phyloP scores from a whole-genome alignment of 2,113 vertebrate species.

The Chionodraco myersi region DNA sequence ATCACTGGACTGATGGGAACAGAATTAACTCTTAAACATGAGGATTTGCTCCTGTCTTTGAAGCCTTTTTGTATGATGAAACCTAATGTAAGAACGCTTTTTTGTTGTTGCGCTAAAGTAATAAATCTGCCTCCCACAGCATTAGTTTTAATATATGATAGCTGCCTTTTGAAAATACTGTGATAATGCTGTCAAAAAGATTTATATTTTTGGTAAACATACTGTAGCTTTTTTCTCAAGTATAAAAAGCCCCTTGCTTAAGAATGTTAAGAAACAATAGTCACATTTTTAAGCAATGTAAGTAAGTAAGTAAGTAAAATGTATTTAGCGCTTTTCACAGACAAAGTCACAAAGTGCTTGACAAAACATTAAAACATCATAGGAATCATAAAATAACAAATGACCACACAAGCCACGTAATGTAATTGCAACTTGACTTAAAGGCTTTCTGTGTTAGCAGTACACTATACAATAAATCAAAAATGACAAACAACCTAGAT shows the following conservation, averaged over 20 bases:
- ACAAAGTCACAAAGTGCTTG: too few species aligned
- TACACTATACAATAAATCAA: not conserved
- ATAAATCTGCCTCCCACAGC: slow-evolving; percentile 1
- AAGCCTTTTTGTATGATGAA: slow-evolving; percentile 46
- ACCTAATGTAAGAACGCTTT: slow-evolving; percentile 28
- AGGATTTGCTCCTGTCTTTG: slow-evolving; percentile 28
- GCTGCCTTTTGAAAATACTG: slow-evolving; percentile 26
- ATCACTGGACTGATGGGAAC: slow-evolving; percentile 31
- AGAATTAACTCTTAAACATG: slow-evolving; percentile 19
- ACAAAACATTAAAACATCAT: too few species aligned
- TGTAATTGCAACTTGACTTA: not conserved
- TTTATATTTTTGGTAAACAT: slow-evolving; percentile 13
- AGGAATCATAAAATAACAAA: too few species aligned
- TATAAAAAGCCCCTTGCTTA: not conserved
- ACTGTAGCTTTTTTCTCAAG: not conserved
- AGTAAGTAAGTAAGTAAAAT: too few species aligned
- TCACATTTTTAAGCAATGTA: too few species aligned
- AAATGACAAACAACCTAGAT: not conserved
- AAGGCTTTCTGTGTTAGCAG: not conserved
- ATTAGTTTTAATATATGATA: slow-evolving; percentile 40
- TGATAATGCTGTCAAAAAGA: slow-evolving; percentile 6
- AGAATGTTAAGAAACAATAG: not conserved
- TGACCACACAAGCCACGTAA: too few species aligned
- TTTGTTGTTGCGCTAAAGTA: slow-evolving; percentile 20
- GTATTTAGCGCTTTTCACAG: too few species aligned